Conservation (phyloP, 2,797 vertebrate genomes). For the Brotogeris chrysoptera region DNA sequence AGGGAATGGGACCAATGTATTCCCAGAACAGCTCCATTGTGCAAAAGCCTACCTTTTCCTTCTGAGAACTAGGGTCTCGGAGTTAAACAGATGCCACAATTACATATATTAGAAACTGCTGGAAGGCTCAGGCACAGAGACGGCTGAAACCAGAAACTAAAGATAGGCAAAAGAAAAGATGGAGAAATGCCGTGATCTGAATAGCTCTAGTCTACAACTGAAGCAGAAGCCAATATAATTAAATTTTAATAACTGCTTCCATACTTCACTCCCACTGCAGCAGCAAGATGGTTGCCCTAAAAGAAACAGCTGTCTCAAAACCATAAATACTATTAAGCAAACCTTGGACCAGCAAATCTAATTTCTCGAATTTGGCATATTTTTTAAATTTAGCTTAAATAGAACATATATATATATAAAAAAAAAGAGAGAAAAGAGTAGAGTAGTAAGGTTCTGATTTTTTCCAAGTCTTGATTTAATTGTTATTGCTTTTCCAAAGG, state of each 20-base stretch:
- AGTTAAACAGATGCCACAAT: neutral
- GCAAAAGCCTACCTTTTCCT: neutral
- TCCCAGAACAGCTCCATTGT: neutral
- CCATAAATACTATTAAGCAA: neutral
- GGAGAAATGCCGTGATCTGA: neutral
- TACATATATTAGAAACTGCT: neutral
- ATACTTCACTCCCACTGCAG: neutral
- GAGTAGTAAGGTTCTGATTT: neutral
- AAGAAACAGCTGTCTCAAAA: neutral
- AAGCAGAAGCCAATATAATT: neutral
- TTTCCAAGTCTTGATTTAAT: neutral
- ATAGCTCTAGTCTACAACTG: neutral
- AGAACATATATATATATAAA: neutral
- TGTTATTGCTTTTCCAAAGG: neutral
- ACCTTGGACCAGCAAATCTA: neutral
- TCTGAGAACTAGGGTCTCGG: neutral
- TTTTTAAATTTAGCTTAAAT: neutral
- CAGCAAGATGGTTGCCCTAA: neutral
- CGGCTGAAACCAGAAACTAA: neutral
- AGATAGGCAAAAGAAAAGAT: neutral
- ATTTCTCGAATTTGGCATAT: neutral
- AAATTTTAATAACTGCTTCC: neutral
- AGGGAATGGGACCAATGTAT: neutral
- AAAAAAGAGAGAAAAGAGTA: neutral
- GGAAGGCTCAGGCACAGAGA: neutral